Conservation (phyloP, 2,113 vertebrate genomes). For the Uria aalge region DNA sequence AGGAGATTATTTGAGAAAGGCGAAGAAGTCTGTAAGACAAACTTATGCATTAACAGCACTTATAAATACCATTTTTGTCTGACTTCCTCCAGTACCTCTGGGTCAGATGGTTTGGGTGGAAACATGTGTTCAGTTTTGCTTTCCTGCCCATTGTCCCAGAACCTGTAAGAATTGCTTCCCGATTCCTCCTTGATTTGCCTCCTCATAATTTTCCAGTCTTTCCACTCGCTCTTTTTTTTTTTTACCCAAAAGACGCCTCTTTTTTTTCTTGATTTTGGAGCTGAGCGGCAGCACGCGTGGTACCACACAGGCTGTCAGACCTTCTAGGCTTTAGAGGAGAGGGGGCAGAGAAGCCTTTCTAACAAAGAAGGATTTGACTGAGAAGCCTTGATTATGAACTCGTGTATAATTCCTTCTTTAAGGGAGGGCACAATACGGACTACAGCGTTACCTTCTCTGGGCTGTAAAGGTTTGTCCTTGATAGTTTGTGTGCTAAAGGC, state of each 20-base stretch:
- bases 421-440: neutral
- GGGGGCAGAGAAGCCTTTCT: neutral
- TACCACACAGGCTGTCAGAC: neutral
- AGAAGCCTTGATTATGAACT: neutral
- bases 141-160: neutral
- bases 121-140: accelerated
- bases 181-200: neutral
- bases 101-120: neutral
- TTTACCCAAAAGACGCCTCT: neutral
- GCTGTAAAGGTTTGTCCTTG: neutral
- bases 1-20: neutral
- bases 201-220: neutral
- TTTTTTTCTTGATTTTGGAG: neutral
- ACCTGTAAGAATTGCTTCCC: neutral
- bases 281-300: neutral
- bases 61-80: neutral
- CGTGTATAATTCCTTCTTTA: neutral
- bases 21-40: neutral
- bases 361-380: neutral
- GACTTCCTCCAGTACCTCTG: neutral
- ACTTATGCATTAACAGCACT: neutral
- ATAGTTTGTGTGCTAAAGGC: neutral
- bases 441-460: neutral
- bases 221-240: neutral
- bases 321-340: neutral